phyloP scores from a whole-genome alignment of 1,140 invertebrate genomes.

The Papilio glaucus region DNA sequence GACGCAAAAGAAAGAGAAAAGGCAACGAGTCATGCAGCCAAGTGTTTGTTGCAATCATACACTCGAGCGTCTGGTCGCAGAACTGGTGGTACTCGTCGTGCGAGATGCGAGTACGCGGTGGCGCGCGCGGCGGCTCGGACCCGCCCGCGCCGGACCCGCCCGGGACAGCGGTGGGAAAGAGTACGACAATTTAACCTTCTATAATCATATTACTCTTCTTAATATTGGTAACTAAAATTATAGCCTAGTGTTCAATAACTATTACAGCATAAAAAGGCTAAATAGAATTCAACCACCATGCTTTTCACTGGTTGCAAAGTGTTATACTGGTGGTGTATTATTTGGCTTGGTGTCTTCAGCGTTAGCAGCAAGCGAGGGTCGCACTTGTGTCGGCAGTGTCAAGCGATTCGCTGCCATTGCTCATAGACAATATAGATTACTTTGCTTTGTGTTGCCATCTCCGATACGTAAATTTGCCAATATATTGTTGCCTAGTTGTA shows the following conservation, averaged over 20 bases:
- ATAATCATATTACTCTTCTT: background rate
- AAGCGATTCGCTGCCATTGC: conserved; percentile 23
- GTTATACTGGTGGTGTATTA: no score
- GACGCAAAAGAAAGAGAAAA: conserved; percentile 38
- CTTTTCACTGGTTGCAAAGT: background rate
- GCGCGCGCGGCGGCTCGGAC: conserved; percentile 73
- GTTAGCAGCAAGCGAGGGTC: conserved; percentile 29
- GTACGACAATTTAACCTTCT: conserved; percentile 20
- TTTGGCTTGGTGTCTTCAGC: background rate
- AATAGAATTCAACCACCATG: no score
- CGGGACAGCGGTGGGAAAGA: conserved; percentile 33
- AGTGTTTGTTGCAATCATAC: conserved; percentile 81
- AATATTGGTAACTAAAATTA: background rate
- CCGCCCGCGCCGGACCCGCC: conserved; percentile 40
- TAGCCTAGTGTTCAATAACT: background rate
- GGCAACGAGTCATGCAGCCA: conserved; percentile 55
- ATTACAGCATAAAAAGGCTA: no score
- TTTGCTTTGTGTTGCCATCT: conserved; percentile 21
- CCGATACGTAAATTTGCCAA: background rate
- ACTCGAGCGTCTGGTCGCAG: conserved; percentile 90
- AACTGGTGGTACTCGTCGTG: conserved; percentile 90
- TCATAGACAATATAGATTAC: conserved; percentile 20
- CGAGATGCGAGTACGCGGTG: conserved; percentile 83
- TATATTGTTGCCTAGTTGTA: background rate
- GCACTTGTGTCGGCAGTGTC: conserved; percentile 31